Evolutionary conservation across 2,888 invertebrate genomes (phyloP), one percentile per base, ranked within the genome.

Genomic region (Galeopsomyia nigrocyanea): DNA sequence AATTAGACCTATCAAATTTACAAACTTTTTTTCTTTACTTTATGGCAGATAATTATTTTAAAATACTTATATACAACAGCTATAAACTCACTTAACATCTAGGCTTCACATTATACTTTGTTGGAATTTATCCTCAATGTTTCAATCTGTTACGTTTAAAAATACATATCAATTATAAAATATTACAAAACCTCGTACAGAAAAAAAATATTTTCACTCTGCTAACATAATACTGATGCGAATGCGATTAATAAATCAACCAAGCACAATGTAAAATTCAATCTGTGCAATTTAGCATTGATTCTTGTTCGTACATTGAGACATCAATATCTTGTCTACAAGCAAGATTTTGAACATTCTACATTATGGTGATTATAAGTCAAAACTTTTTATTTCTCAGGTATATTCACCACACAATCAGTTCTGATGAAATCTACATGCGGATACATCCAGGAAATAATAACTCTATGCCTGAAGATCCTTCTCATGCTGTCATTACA

Each of bases 351-450:
- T 21, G 13, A 21, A 39, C 7, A 39, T 5, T 39, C 7, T 39
- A 5, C 10, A 39, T 39, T 39, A 13, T 39, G 1, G 10, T 39
- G 10, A 39, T 39, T 39, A 10, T 9, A 39, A 39, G 7, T 10
- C 7, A 16, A 53, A 50, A 17, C 1, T 50, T 63, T 67, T 55
- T 57, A 71, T 76, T 84, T 86, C 87, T 77, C 85, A 92, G 93
- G 80, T 93, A 91, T 83, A 90, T 92, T 80, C 90, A 92, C 82
- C 91, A 92, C 81, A 91, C 91, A 75, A 90, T 91, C 80, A 91
- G 91, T 71, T 89, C 90, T 64, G 90, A 93, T 87, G 91, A 92
- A 87, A 91, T 92, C 83, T 89, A 89, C 81, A 90, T 92, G 90
- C 90, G 92, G 82, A 92, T 93, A 80, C 90, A 91, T 82, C 92